These are phyloP conservation scores for Parasteatoda lunata DNA, from an alignment of 2,888 invertebrate genomes.

Conservation along the genomic window DNA sequence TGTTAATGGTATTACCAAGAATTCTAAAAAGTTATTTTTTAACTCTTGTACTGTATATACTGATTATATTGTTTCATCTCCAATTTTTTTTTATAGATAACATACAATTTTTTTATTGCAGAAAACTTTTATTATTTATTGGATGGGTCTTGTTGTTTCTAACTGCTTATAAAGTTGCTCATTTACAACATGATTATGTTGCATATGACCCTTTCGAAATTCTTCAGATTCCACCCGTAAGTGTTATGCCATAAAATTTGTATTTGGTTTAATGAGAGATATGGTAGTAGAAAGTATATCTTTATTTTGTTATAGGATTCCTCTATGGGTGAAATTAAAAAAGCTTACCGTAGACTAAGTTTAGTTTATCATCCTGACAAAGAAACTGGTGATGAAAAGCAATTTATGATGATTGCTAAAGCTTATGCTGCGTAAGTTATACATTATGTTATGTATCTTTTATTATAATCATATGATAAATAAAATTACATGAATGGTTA, in stretches of 20 bases:
- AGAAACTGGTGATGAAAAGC: slow-evolving; percentile 96
- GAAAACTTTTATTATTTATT: slow-evolving; percentile 80
- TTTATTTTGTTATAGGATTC: slow-evolving; percentile 80
- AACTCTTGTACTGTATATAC: too few species aligned
- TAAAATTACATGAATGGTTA: too few species aligned
- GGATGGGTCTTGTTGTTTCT: slow-evolving; percentile 89
- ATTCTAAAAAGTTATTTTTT: too few species aligned
- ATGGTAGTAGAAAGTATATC: neutral
- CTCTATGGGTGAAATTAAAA: slow-evolving; percentile 91
- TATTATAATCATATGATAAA: too few species aligned
- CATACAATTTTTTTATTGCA: slow-evolving; percentile 36
- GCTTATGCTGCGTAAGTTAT: slow-evolving; percentile 78
- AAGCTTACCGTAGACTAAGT: slow-evolving; percentile 94
- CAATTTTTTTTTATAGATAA: neutral
- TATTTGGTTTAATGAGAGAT: neutral
- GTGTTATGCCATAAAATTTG: slow-evolving; percentile 70
- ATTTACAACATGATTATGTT: slow-evolving; percentile 98
- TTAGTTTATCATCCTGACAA: slow-evolving; percentile 97
- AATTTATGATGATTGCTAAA: slow-evolving; percentile 98
- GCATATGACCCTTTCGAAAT: slow-evolving; percentile 99
- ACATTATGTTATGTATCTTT: neutral
- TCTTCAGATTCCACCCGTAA: slow-evolving; percentile 87
- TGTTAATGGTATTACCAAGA: too few species aligned
- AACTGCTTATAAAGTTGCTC: slow-evolving; percentile 92
- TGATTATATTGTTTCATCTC: too few species aligned